A percentile compares a stretch with the other conserved stretches of the same genome.
Conservation (phyloP, 2,113 vertebrate genomes). For the Capreolus pygargus region DNA sequence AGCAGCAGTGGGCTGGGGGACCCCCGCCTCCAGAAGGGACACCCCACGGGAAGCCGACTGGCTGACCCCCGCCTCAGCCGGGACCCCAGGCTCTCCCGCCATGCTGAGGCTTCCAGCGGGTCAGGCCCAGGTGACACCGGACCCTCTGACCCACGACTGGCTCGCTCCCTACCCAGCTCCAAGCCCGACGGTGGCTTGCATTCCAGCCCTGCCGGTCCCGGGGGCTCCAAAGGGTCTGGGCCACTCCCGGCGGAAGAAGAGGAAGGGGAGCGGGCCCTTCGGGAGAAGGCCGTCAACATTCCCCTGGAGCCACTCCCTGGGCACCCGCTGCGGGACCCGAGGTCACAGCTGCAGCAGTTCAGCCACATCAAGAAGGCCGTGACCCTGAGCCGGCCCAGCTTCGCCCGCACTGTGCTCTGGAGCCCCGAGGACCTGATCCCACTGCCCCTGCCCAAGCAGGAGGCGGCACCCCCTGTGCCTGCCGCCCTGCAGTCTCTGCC, state of each 20-base stretch:
- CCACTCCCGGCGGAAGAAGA: conserved; percentile 83
- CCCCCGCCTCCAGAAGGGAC: conserved; percentile 88
- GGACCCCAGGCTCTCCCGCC: conserved; percentile 88
- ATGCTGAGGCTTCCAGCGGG: conserved; percentile 56
- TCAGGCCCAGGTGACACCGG: conserved; percentile 69
- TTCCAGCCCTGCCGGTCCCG: conserved; percentile 31
- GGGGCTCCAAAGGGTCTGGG: conserved; percentile 29
- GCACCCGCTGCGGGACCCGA: conserved; percentile 87
- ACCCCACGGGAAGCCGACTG: conserved; percentile 68
- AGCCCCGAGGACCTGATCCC: conserved; percentile 94
- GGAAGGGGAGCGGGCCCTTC: conserved; percentile 87
- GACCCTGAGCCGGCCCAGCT: conserved; percentile 86
- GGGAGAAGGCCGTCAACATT: conserved; percentile 90
- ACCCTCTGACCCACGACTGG: conserved; percentile 82
- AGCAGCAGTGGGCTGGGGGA: conserved; percentile 72
- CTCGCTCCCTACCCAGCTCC: conserved; percentile 66
- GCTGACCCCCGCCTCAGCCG: conserved; percentile 87
- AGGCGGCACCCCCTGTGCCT: conserved; percentile 84
- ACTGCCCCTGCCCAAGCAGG: conserved; percentile 90
- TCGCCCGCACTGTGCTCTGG: conserved; percentile 90
- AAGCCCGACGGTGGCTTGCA: conserved; percentile 73
- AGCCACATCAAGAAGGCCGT: conserved; percentile 96
- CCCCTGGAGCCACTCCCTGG: conserved; percentile 89
- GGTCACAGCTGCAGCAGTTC: conserved; percentile 92
- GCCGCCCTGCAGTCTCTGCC: conserved; percentile 87